phyloP scores from a whole-genome alignment of 2,113 vertebrate genomes.

The Brachyhypopomus gauderio region DNA sequence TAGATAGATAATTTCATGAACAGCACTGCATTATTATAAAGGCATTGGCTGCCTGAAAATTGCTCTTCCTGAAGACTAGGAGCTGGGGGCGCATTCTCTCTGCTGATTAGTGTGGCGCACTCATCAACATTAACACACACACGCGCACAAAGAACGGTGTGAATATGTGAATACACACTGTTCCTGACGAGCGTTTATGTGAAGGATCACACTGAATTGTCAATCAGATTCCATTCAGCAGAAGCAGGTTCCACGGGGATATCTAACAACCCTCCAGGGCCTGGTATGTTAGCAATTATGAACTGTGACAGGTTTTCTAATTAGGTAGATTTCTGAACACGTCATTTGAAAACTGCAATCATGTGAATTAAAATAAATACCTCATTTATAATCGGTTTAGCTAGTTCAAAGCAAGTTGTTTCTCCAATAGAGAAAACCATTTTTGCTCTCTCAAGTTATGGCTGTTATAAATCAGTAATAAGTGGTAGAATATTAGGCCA shows the following conservation, averaged over 20 bases:
- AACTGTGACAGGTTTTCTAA: background rate
- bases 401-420: too few species aligned
- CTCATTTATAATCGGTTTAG: too few species aligned
- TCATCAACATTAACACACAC: background rate
- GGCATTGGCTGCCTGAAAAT: background rate
- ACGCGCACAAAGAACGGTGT: slow-evolving; percentile 4
- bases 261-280: background rate
- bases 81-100: background rate
- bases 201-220: slow-evolving; percentile 33
- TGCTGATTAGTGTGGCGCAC: background rate
- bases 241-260: background rate
- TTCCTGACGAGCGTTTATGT: slow-evolving; percentile 25
- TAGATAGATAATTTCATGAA: background rate
- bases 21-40: background rate
- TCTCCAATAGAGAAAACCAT: too few species aligned
- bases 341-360: background rate
- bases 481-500: too few species aligned
- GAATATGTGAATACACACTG: slow-evolving; percentile 35
- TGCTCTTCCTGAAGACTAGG: slow-evolving; percentile 1
- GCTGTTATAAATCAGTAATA: too few species aligned
- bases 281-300: background rate
- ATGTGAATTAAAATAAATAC: background rate
- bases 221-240: slow-evolving; percentile 19
- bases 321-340: too few species aligned
- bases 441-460: too few species aligned